Conservation (phyloP, 2,113 vertebrate species). For the Pipa parva region DNA sequence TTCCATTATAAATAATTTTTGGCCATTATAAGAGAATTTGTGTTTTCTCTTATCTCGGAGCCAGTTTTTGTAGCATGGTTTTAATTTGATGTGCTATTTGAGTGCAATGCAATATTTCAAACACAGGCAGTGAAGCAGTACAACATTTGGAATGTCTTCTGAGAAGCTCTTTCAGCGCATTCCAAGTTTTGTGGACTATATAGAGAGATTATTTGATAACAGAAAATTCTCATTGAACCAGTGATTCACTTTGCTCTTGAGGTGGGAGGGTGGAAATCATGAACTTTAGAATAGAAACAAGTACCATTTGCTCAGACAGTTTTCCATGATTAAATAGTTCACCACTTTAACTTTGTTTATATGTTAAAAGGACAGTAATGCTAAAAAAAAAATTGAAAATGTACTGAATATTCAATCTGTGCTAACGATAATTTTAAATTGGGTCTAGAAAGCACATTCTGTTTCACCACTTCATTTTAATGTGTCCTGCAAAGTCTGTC, state of each 20-base stretch:
- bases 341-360: too few relatives aligned
- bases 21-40: not conserved
- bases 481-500: too few relatives aligned
- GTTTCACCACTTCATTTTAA: too few relatives aligned
- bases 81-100: constrained; percentile 20
- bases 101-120: not conserved
- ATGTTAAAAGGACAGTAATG: too few relatives aligned
- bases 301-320: too few relatives aligned
- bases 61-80: constrained; percentile 22
- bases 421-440: too few relatives aligned
- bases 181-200: not conserved
- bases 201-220: constrained; percentile 20
- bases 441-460: too few relatives aligned
- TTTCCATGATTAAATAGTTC: too few relatives aligned
- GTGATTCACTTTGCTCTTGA: not conserved
- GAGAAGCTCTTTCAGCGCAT: not conserved
- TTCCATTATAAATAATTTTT: not conserved
- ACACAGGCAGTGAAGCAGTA: constrained; percentile 25
- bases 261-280: not conserved
- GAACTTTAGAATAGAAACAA: too few relatives aligned
- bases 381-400: too few relatives aligned
- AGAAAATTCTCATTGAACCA: constrained; percentile 12
- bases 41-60: not conserved
- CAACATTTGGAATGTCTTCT: constrained; percentile 26
- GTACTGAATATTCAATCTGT: too few relatives aligned